Conservation (phyloP, 2,797 vertebrate species). For the Cossypha polioptera region DNA sequence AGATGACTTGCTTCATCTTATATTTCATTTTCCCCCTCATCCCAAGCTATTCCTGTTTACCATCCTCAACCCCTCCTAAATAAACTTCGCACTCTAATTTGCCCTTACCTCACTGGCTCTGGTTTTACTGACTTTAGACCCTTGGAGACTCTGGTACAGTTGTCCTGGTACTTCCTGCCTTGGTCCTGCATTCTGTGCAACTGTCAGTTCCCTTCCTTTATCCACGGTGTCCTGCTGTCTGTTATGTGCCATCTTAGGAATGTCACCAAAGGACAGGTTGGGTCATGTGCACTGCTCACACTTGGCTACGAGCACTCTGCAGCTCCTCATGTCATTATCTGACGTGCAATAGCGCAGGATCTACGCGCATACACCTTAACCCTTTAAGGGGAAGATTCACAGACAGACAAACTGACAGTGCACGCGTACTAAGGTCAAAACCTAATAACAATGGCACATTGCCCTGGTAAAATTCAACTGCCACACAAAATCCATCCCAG, state of each 20-base stretch:
- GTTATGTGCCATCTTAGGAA: neutral
- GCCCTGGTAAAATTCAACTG: neutral
- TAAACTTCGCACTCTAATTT: neutral
- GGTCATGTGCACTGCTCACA: neutral
- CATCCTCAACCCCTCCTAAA: neutral
- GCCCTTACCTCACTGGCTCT: neutral
- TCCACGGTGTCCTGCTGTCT: neutral
- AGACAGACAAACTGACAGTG: neutral
- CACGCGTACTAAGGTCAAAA: neutral
- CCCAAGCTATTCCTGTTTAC: neutral
- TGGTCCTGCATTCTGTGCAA: neutral
- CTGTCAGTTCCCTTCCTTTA: neutral
- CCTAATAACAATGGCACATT: neutral
- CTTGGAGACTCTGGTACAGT: neutral
- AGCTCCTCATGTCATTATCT: neutral
- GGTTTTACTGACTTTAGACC: neutral
- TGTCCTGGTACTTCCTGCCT: neutral
- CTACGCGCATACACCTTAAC: neutral
- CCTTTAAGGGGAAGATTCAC: neutral
- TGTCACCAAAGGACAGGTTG: neutral
- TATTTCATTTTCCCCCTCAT: rapidly evolving
- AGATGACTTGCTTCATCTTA: neutral
- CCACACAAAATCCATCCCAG: neutral
- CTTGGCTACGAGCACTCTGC: neutral
- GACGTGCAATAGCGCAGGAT: neutral